A percentile compares a stretch with the other conserved stretches of the same genome.
Conservation (phyloP, 2,113 vertebrate genomes). For the Menura novaehollandiae region DNA sequence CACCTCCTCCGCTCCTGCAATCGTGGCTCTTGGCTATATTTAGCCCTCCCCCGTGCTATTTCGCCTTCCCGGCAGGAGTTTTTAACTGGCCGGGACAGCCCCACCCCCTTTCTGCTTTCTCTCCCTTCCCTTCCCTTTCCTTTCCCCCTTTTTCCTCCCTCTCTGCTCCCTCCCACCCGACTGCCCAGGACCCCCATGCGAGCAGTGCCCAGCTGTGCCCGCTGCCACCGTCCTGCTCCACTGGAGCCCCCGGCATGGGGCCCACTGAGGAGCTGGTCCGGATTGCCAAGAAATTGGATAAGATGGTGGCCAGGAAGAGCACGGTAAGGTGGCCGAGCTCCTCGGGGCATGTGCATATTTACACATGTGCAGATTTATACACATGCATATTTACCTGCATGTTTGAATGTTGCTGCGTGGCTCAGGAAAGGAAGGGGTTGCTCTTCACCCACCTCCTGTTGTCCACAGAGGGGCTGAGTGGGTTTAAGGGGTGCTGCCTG, state of each 20-base stretch:
- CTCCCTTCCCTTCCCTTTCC: not conserved
- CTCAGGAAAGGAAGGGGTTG: rapidly evolving
- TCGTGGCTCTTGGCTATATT: constrained; percentile 64
- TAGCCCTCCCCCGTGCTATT: constrained; percentile 55
- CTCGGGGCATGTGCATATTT: rapidly evolving
- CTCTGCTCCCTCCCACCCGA: not conserved
- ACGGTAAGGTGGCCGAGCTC: constrained; percentile 76
- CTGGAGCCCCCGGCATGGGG: constrained; percentile 74
- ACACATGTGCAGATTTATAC: not conserved
- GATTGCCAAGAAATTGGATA: constrained; percentile 91
- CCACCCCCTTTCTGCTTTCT: constrained; percentile 40
- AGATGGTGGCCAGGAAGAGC: constrained; percentile 93
- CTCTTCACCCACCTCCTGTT: not conserved
- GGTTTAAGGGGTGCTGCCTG: not conserved
- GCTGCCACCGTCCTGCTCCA: rapidly evolving
- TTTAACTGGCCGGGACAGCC: constrained; percentile 16
- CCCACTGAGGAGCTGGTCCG: constrained; percentile 86
- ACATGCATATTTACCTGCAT: not conserved
- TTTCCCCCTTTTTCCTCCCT: not conserved
- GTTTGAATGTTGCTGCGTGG: rapidly evolving
- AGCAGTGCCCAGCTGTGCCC: not conserved
- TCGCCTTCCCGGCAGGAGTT: constrained; percentile 27
- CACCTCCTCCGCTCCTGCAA: not conserved
- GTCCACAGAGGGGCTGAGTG: not conserved
- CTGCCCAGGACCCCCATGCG: not conserved